Evolutionary conservation across 2,888 invertebrate species (phyloP), one percentile per base, ranked within the genome.

Genomic region (Stenurella melanura): DNA sequence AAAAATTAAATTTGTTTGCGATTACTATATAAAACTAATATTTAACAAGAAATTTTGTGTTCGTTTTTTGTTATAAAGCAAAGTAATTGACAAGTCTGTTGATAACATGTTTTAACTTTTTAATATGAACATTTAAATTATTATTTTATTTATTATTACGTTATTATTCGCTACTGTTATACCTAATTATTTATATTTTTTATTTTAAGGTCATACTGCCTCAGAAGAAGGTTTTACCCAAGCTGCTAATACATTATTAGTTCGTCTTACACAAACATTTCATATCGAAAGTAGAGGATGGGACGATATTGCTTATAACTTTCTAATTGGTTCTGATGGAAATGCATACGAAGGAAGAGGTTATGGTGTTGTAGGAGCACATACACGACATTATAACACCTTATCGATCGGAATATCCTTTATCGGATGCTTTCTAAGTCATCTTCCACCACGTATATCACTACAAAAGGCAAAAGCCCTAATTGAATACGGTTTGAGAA

Each of bases 311-410:
- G 89, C 87, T 0, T 92, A 91, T 79, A 93, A 92, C 82, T 93
- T 92, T 79, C 79, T 93, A 12, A 88, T 93, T 70, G 92, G 92
- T 38, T 90, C 91, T 15, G 92, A 92, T 85, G 92, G 92, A 21
- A 91, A 90, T 60, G 87, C 91, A 0, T 93, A 92, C 81, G 91
- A 92, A 86, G 93, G 92, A 7, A 87, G 91, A 72, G 92, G 92
- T 0, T 93, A 92, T 92, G 88, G 88, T 2, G 86, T 88, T 0
- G 89, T 90, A 73, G 92, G 92, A 0, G 90, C 91, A 0, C 92
- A 92, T 79, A 91, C 92, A 0, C 86, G 87, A 72, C 89, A 90
- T 38, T 93, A 91, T 80, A 93, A 93, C 82, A 86, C 81, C 38
- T n/a, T 15, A 26, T 67, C 58, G n/a, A 50, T 89, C 26, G 92